Evolutionary conservation across 2,113 vertebrate species (phyloP).

Genomic region (Caracal caracal): DNA sequence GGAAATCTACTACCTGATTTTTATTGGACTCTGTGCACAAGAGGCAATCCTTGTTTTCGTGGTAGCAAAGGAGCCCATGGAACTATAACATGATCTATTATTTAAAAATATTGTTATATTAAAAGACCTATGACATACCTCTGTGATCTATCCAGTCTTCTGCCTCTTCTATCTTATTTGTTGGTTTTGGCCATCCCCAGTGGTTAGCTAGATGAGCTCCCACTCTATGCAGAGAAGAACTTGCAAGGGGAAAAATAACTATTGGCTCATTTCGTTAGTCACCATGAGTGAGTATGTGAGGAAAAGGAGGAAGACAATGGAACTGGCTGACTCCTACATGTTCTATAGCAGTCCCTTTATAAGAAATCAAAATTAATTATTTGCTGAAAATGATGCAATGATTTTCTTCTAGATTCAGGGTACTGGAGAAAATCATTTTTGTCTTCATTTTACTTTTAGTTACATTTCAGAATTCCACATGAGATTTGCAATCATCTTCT

Average conservation of each 20-base stretch:
- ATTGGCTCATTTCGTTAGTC: constrained; percentile 19
- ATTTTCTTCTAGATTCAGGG: background rate
- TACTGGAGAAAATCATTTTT: background rate
- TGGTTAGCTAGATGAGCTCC: background rate
- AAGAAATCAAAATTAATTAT: constrained; percentile 42
- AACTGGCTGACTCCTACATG: background rate
- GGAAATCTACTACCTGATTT: constrained; percentile 56
- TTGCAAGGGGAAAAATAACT: constrained; percentile 30
- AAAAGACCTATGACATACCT: constrained; percentile 7
- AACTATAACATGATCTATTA: constrained; percentile 50
- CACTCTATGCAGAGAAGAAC: background rate
- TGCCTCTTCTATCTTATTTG: constrained; percentile 27
- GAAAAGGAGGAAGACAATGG: constrained; percentile 23
- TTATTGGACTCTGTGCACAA: constrained; percentile 59
- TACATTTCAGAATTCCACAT: constrained; percentile 39
- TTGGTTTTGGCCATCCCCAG: constrained; percentile 4
- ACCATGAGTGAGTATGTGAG: background rate
- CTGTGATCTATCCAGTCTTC: background rate
- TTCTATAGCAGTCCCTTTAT: constrained; percentile 32
- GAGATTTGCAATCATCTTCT: constrained; percentile 24
- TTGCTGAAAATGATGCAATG: background rate
- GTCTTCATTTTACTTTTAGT: constrained; percentile 54
- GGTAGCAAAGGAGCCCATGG: constrained; percentile 3
- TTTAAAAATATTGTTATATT: constrained; percentile 65
- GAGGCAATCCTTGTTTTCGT: constrained; percentile 53